A percentile compares a stretch with the other conserved stretches of the same genome.
phyloP scores from a whole-genome alignment of 2,797 vertebrate genomes.

The Hippocampus kuda region DNA sequence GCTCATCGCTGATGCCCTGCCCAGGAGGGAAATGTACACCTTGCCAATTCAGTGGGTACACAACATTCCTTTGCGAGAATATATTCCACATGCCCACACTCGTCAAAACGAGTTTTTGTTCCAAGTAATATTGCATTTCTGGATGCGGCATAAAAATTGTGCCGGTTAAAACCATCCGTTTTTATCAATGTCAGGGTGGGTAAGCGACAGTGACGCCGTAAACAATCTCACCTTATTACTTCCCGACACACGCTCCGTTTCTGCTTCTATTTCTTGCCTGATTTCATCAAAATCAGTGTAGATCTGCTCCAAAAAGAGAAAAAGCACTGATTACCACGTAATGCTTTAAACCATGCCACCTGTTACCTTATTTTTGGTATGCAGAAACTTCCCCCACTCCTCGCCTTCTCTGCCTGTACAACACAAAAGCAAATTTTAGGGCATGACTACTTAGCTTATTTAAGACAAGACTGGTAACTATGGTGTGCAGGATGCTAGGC shows the following conservation, averaged over 20 bases:
- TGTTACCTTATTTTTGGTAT: slow-evolving; percentile 93
- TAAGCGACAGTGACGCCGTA: too few species aligned
- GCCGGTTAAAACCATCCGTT: too few species aligned
- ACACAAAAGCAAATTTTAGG: slow-evolving; percentile 12
- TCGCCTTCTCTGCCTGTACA: slow-evolving; percentile 80
- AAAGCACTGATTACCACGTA: not conserved
- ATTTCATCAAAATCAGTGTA: slow-evolving; percentile 97
- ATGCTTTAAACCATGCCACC: not conserved
- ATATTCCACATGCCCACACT: too few species aligned
- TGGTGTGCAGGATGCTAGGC: not conserved
- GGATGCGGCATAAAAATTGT: not conserved
- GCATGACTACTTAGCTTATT: not conserved
- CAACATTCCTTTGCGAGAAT: too few species aligned
- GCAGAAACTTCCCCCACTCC: slow-evolving; percentile 98
- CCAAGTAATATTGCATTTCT: too few species aligned
- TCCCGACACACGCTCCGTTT: slow-evolving; percentile 93
- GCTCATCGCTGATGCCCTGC: slow-evolving; percentile 94
- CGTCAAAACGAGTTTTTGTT: too few species aligned
- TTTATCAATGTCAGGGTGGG: too few species aligned
- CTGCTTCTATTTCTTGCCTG: slow-evolving; percentile 94
- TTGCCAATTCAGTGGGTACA: too few species aligned
- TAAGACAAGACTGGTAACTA: not conserved
- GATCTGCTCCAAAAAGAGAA: slow-evolving; percentile 62
- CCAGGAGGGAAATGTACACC: not conserved
- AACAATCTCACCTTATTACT: slow-evolving; percentile 82